phyloP scores from a whole-genome alignment of 2,113 vertebrate genomes.

The Mesocricetus auratus region DNA sequence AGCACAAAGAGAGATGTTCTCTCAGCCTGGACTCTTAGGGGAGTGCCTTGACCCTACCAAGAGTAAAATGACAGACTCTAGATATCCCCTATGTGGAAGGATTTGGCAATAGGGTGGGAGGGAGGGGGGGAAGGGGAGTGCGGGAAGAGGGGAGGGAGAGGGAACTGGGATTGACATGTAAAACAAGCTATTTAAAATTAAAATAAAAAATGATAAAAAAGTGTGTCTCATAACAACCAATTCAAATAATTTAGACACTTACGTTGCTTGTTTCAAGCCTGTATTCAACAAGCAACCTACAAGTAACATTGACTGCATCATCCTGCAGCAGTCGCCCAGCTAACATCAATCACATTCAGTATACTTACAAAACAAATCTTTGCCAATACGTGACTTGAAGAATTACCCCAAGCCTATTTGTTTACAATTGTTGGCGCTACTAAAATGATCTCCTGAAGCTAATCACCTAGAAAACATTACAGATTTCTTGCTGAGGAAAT shows the following conservation, averaged over 20 bases:
- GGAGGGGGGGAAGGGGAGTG: too few relatives aligned
- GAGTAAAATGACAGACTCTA: too few relatives aligned
- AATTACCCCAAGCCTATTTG: conserved; percentile 40
- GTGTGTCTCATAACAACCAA: neutral
- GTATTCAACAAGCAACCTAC: neutral
- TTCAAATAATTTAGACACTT: conserved; percentile 24
- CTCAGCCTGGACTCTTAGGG: too few relatives aligned
- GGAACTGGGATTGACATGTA: too few relatives aligned
- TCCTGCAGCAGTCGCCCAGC: neutral
- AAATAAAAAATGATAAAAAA: too few relatives aligned
- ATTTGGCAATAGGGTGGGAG: too few relatives aligned
- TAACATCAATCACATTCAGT: conserved; percentile 4
- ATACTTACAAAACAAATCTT: conserved; percentile 32
- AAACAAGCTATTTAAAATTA: too few relatives aligned
- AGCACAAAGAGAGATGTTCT: too few relatives aligned
- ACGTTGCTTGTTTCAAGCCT: neutral
- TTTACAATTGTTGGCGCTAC: neutral
- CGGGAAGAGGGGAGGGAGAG: too few relatives aligned
- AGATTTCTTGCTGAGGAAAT: conserved; percentile 48
- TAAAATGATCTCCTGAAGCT: conserved; percentile 53
- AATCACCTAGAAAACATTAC: conserved; percentile 40
- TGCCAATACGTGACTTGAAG: conserved; percentile 44
- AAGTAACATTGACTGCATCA: neutral
- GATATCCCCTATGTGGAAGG: too few relatives aligned
- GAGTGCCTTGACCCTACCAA: too few relatives aligned